phyloP scores from a whole-genome alignment of 2,888 invertebrate species.

The Cyaniris semiargus region DNA sequence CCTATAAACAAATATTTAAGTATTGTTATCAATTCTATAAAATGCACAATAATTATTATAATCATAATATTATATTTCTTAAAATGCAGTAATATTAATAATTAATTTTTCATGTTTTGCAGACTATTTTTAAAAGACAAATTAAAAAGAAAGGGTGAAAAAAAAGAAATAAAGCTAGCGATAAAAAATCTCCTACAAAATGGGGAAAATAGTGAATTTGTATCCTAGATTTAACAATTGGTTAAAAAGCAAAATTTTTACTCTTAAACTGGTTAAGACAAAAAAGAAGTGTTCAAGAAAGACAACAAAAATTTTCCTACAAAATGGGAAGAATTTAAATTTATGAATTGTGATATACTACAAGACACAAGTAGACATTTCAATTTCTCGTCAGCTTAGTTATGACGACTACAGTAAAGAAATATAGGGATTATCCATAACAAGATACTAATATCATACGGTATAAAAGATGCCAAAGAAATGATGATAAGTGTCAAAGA shows the following conservation, averaged over 20 bases:
- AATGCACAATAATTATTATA: no score
- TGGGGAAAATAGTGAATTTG: neutral
- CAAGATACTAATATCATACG: neutral
- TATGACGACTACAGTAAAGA: neutral
- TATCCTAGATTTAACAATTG: no score
- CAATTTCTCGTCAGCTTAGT: slow-evolving; percentile 1
- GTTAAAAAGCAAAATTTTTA: no score
- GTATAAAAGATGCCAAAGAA: neutral
- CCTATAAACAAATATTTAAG: no score
- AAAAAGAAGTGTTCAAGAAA: no score
- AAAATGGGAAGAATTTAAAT: neutral
- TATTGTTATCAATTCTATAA: no score
- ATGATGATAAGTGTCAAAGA: neutral
- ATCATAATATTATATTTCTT: no score
- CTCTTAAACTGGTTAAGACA: no score
- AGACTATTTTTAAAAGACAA: no score
- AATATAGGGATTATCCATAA: neutral
- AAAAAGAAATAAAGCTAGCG: neutral
- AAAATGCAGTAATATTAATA: no score
- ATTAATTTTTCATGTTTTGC: no score
- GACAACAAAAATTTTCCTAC: neutral
- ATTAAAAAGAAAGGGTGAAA: neutral
- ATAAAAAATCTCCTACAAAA: neutral
- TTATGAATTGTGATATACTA: neutral
- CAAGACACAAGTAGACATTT: neutral